Percentiles rank a stretch among this genome's conserved stretches.
phyloP scores from a whole-genome alignment of 30 jellyfish, hydroid and myxozoan genomes.

The Turritopsis dohrnii region DNA sequence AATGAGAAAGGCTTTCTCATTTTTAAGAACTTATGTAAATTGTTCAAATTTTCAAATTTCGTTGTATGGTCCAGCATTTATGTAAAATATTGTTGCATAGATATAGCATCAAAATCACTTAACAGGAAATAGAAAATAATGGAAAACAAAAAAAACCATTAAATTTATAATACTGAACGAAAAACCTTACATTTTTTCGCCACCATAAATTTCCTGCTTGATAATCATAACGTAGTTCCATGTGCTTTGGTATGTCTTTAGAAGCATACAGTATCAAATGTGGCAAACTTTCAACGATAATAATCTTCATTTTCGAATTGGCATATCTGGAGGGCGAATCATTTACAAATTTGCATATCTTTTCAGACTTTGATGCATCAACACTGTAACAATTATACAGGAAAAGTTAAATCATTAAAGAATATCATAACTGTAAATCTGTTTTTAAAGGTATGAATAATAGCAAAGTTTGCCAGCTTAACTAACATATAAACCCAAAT shows the following conservation, averaged over 20 bases:
- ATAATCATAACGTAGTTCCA: slow-evolving; percentile 7
- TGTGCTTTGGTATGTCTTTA: slow-evolving; percentile 1
- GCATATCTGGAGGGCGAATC: slow-evolving; percentile 19
- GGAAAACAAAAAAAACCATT: neutral
- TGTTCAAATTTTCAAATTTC: neutral
- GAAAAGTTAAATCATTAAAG: neutral
- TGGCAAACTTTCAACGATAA: slow-evolving; percentile 1
- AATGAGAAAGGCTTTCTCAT: neutral
- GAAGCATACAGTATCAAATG: neutral
- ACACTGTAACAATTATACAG: neutral
- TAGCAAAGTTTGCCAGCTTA: slow-evolving; percentile 3
- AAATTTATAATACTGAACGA: neutral
- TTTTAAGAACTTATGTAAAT: neutral
- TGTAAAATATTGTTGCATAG: neutral
- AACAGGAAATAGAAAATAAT: neutral
- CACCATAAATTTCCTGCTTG: slow-evolving; percentile 12
- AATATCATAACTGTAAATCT: neutral
- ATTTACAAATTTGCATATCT: neutral
- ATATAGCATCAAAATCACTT: neutral
- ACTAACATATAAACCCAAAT: neutral
- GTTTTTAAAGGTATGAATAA: neutral
- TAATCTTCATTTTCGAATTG: slow-evolving; percentile 6
- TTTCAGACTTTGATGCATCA: slow-evolving; percentile 10
- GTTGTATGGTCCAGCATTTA: neutral
- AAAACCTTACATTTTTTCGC: slow-evolving; percentile 13